Conservation (phyloP, 2,888 invertebrate species). For the Hydrotaea cyrtoneurina region DNA sequence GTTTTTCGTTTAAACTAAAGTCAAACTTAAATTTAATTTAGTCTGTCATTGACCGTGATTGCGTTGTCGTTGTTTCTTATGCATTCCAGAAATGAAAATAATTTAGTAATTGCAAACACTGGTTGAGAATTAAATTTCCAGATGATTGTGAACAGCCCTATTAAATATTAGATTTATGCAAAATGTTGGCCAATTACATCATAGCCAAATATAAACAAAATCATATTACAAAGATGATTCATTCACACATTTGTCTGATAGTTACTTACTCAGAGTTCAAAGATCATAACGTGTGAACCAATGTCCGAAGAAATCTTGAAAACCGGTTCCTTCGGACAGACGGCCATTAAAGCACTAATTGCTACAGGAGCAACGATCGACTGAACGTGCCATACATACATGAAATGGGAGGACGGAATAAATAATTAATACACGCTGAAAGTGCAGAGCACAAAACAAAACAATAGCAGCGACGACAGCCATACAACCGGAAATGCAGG, state of each 20-base stretch:
- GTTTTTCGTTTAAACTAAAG: too few species aligned
- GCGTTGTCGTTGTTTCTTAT: too few species aligned
- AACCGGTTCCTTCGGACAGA: neutral
- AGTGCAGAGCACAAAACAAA: neutral
- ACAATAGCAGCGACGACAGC: neutral
- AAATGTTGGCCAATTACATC: neutral
- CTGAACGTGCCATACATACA: neutral
- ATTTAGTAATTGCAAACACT: too few species aligned
- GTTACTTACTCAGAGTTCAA: constrained; percentile 10
- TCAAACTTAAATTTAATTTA: too few species aligned
- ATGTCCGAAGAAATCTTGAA: neutral
- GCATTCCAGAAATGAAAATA: too few species aligned
- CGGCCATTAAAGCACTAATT: neutral
- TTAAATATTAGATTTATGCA: too few species aligned
- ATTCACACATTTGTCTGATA: neutral
- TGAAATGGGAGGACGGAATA: neutral
- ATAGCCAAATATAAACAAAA: neutral
- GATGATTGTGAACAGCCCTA: too few species aligned
- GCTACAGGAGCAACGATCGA: neutral
- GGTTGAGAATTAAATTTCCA: too few species aligned
- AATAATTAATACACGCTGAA: neutral
- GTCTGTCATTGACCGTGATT: too few species aligned
- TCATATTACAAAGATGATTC: neutral
- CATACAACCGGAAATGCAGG: too few species aligned
- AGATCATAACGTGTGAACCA: neutral